Base-by-base conservation (phyloP, 37 sponge, comb jelly and placozoan genomes). In the Spongia lamella region DNA sequence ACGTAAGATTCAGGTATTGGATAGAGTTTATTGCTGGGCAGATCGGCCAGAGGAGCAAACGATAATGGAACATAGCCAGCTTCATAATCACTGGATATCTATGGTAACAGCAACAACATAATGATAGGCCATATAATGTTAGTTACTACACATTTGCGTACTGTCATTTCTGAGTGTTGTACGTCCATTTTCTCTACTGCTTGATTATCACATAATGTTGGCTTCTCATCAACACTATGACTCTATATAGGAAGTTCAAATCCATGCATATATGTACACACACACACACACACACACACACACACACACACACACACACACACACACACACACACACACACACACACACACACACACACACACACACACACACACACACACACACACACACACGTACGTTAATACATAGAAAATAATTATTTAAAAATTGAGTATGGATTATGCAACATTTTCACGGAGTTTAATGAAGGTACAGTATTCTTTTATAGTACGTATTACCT, bases 31-130 rank as follows among this genome's bases (percentile, higher is more conserved):
- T 38, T 72, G 43, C 54, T 72, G 24, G 73, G 78, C 0, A 86
- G 32, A 34, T 79, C 70, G n/a, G 66, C 66, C 20, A 89, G 59
- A 66, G 89, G 89, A 37, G 74, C 80, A 60, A 89, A 89, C 7
- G 80, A 59, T 1, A 33, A n/a, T 25, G 89, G 89, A 14, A 55
- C 56, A 36, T 72, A 72, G 15, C 49, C 38, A 53, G 37, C 31
- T 29, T 89, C 89, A 5, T 9, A 13, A 55, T 89, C 89, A 38
- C 54, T 71, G 37, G 59, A 72, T 53, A 25, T 19, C 73, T 72
- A 56, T n/a, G 40, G 36, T 65, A 6, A n/a, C 38, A 67, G n/a
- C 38, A 53, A 21, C 26, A 61, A 61, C 1, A 7, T 17, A 61
- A 61, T 61, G 30, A 31, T 13, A 25, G 33, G 62, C 30, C 1